Base-by-base conservation (phyloP, 2,113 vertebrate genomes). In the Crocuta crocuta region DNA sequence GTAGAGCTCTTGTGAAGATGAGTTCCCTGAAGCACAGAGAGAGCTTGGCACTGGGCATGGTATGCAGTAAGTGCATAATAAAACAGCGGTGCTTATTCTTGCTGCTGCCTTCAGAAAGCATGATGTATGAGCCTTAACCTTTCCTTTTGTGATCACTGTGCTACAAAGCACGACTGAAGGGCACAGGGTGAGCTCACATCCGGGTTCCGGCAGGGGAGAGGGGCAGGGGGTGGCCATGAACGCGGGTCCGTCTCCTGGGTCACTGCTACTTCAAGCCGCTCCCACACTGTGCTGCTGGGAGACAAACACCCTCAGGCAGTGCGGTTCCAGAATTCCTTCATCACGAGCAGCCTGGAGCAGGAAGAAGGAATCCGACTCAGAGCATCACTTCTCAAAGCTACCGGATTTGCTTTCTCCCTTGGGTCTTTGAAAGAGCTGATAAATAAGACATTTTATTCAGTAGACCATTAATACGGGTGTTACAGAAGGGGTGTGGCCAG, bases 251-350 rank as follows among this genome's bases (percentile, higher is more conserved):
- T 3, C 31, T 8, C 0, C 2, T 6, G 17, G 16, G 16, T 26
- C 16, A 8, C 12, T 26, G 73, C 24, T 21, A 2, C 15, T 33
- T 48, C 12, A 7, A 4, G 2, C 53, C 12, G 35, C 31, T 63
- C 1, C 1, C 5, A 68, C 68, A 10, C 43, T 11, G 4, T 4
- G 9, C 31, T 10, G 9, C 80, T 45, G 35, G 13, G 16, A 21
- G 53, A 33, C 0, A 3, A 39, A 70, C 4, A 0, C 13, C 28
- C 0, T 26, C n/a, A 17, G 58, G 43, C 3, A 4, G 2, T 7
- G 13, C 21, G 7, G 13, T 10, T 43, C 31, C 39, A 11, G 24
- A 39, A 16, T 50, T 31, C 70, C 61, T 84, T 58, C 10, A 1
- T n/a, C 33, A 4, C 15, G 43, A 33, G 17, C 1, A 21, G 31